Evolutionary conservation across 2,797 vertebrate genomes (phyloP), one percentile per base, ranked within the genome.

Genomic region (Spondyliosoma cantharus): DNA sequence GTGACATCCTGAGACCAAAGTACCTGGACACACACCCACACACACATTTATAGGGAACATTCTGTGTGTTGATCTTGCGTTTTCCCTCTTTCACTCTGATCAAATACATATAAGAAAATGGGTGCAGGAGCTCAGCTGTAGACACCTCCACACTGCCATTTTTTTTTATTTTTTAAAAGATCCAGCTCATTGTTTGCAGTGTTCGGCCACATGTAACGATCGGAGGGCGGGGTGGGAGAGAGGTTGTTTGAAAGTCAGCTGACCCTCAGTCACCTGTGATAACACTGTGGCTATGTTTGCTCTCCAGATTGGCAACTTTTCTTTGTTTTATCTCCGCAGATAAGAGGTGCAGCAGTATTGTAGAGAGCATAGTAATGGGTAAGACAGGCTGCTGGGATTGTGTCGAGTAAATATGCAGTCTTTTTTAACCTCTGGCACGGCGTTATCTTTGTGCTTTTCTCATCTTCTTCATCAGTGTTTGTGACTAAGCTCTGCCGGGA

Each of bases 1-100:
- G 70, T 59, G 81, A 72, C 82, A 62, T 49, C 59, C 74, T 83
- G 74, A 89, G 82, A 94, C 90, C 91, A 91, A 93, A 93, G 90
- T 88, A 58, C 75, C 69, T 50, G 25, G 57, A 67, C 16, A 52
- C 60, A 63, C 62, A 37, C 54, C 52, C 49, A 76, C 53, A 82
- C 63, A 80, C 54, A 74, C 50, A 77, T 59, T 66, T 53, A 65
- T 8, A 54, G 50, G 56, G 24, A 83, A 73, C 76, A 81, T 49
- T 42, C 13, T 68, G 48, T 63, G 64, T 32, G 37, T 65, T 79
- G 7, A 84, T 74, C 42, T 54, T 25, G 17, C 67, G 54, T 76
- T 84, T 76, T 59, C 37, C 22, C 57, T 80, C 4, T 53, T 56
- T 59, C 43, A 56, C 24, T 59, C 48, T 53, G n/a, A 68, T 68